Conservation (phyloP, 2,797 vertebrate genomes). For the Xenopus petersii region DNA sequence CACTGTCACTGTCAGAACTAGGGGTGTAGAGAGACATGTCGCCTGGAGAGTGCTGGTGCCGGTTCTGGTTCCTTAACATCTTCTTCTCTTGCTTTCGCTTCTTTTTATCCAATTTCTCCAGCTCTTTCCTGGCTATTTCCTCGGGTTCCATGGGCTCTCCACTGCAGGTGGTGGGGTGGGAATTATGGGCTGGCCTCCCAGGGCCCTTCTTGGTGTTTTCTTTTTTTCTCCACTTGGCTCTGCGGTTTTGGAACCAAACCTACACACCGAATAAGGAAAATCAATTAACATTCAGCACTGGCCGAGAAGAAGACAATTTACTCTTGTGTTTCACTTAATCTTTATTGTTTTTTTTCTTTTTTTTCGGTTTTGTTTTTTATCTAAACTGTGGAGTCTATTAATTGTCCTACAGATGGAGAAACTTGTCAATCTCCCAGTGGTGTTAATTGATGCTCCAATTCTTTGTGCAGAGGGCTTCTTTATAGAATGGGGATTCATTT, state of each 20-base stretch:
- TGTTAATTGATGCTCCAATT: constrained; percentile 34
- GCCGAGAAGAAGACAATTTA: constrained; percentile 41
- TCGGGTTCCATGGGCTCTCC: constrained; percentile 97
- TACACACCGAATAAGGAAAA: constrained; percentile 69
- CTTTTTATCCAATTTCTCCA: constrained; percentile 93
- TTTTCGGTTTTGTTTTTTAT: constrained; percentile 71
- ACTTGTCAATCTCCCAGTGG: constrained; percentile 32
- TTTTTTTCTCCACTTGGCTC: constrained; percentile 98
- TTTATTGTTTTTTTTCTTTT: constrained; percentile 44
- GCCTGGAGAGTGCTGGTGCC: constrained; percentile 71
- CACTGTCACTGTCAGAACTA: constrained; percentile 94
- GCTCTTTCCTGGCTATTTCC: constrained; percentile 92
- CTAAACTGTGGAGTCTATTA: constrained; percentile 23
- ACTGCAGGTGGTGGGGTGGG: constrained; percentile 95
- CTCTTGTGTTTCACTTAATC: neutral
- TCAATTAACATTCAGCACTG: constrained; percentile 60
- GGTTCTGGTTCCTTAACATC: constrained; percentile 87
- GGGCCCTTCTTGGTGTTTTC: constrained; percentile 98
- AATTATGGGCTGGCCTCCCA: constrained; percentile 95
- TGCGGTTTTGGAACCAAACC: constrained; percentile 98
- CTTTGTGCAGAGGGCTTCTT: neutral
- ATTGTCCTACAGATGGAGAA: constrained; percentile 23
- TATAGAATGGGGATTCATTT: neutral
- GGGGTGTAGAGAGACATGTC: constrained; percentile 85
- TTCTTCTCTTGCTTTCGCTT: constrained; percentile 93